Percentiles rank a stretch among this genome's conserved stretches.
Conservation (phyloP, 2,888 invertebrate species). For the Heliconius ethilla region DNA sequence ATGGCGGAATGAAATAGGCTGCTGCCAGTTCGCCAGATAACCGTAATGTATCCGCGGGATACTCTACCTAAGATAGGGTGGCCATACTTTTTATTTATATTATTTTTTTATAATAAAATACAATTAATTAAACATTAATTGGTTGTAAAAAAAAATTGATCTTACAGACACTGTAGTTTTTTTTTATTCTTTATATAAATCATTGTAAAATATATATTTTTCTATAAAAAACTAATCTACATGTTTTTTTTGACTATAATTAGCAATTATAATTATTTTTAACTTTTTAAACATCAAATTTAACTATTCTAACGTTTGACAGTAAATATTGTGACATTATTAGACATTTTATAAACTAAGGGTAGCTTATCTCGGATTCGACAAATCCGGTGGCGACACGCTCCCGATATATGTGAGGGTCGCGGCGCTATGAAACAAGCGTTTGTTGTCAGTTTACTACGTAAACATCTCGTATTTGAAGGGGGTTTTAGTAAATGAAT, state of each 20-base stretch:
- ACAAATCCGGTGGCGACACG: slow-evolving; percentile 22
- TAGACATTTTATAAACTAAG: slow-evolving; percentile 7
- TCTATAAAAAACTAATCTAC: neutral
- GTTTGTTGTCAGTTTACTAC: slow-evolving; percentile 34
- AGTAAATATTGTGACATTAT: slow-evolving; percentile 8
- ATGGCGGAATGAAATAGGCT: slow-evolving; percentile 37
- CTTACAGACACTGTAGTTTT: too few species aligned
- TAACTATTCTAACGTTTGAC: neutral
- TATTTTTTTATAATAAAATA: neutral
- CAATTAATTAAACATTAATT: too few species aligned
- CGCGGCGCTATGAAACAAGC: slow-evolving; percentile 36
- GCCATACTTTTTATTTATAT: slow-evolving; percentile 18
- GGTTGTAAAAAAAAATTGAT: too few species aligned
- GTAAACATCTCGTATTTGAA: slow-evolving; percentile 42
- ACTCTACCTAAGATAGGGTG: slow-evolving; percentile 33
- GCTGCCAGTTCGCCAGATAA: slow-evolving; percentile 40
- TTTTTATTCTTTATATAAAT: neutral
- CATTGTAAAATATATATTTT: neutral
- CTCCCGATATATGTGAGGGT: slow-evolving; percentile 10
- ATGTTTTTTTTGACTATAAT: neutral
- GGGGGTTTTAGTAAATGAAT: slow-evolving; percentile 14
- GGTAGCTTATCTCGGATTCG: slow-evolving; percentile 26
- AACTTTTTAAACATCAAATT: neutral
- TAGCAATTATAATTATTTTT: neutral
- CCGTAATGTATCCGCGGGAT: slow-evolving; percentile 44